Evolutionary conservation across 2,888 invertebrate species (phyloP), one percentile per base, ranked within the genome.

Genomic region (Myopa testacea): DNA sequence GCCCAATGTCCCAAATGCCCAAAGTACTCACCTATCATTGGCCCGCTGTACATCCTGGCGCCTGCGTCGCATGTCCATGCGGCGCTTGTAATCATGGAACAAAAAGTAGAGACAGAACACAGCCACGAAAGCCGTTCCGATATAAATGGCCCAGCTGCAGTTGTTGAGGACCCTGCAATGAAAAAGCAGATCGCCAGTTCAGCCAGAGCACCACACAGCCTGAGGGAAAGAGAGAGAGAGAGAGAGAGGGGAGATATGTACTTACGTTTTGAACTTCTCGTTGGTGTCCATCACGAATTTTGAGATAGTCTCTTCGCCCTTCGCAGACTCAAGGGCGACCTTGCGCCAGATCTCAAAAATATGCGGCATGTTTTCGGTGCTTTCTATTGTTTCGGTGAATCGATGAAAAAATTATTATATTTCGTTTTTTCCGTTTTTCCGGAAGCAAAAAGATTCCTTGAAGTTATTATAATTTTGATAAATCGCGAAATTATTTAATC

Each of bases 91-190:
- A 55, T 88, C 87, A 26, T 84, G 81, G 60, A 84, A 83, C 40
- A 85, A 86, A 52, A 84, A 88, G 67, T 85, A 86, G 0, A 83
- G 78, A 78, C 87, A 86, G 52, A 84, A 82, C 34, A 79, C 71
- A 40, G 87, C 82, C 50, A 88, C 68, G 16, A 86, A 63, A 2
- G 82, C 70, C 7, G 86, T 84, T n/a, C 85, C 67, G 5, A 82
- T 62, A 78, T 89, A 89, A 1, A 88, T 81, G 10, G 85, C 77
- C 88, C 88, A 88, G 80, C 86, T 87, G 67, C 84, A 86, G 26
- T 82, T 83, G 40, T 75, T 77, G 37, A 88, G 82, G 40, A 87
- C 82, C 37, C 88, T 88, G 75, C 5, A 78, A 19, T 10, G 7
- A 14, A 4, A 68, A 55, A 37, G 4, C 12, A 34, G 26, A 26